A percentile compares a stretch with the other conserved stretches of the same genome.
phyloP scores from a whole-genome alignment of 1,140 invertebrate genomes.

The Laupala kohalensis region DNA sequence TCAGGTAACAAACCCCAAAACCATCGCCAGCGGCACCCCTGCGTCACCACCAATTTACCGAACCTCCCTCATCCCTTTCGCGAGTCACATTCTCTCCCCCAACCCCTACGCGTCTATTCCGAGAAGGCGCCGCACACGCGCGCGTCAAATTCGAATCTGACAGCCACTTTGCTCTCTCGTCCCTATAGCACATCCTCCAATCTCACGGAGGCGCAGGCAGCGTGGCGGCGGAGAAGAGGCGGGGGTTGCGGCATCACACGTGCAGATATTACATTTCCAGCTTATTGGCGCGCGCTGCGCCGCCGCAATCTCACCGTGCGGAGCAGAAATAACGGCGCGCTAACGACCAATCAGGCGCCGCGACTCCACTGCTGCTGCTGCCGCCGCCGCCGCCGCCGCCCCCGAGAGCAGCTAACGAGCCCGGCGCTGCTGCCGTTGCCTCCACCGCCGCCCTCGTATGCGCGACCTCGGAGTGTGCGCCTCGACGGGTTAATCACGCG shows the following conservation, averaged over 20 bases:
- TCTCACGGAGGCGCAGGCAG: background rate
- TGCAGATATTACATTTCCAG: background rate
- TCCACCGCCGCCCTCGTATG: background rate
- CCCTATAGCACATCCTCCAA: background rate
- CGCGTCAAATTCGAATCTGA: background rate
- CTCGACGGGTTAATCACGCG: background rate
- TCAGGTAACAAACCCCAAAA: background rate
- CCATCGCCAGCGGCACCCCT: background rate
- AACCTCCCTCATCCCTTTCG: background rate
- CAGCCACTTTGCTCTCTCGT: background rate
- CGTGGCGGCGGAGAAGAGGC: too few relatives aligned
- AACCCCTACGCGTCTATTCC: background rate
- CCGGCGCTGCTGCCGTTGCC: too few relatives aligned
- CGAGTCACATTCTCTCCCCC: background rate
- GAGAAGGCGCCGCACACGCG: background rate
- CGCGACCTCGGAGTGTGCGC: background rate
- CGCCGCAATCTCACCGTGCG: background rate
- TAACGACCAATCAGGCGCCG: background rate
- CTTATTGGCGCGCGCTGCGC: background rate
- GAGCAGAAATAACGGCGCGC: background rate
- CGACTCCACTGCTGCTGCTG: too few relatives aligned
- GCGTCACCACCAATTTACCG: constrained; percentile 1
- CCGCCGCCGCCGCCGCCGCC: too few relatives aligned
- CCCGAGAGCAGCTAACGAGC: background rate
- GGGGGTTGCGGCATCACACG: background rate